Base-by-base conservation (phyloP, 2,113 vertebrate genomes). In the Ivindomyrus marchei region DNA sequence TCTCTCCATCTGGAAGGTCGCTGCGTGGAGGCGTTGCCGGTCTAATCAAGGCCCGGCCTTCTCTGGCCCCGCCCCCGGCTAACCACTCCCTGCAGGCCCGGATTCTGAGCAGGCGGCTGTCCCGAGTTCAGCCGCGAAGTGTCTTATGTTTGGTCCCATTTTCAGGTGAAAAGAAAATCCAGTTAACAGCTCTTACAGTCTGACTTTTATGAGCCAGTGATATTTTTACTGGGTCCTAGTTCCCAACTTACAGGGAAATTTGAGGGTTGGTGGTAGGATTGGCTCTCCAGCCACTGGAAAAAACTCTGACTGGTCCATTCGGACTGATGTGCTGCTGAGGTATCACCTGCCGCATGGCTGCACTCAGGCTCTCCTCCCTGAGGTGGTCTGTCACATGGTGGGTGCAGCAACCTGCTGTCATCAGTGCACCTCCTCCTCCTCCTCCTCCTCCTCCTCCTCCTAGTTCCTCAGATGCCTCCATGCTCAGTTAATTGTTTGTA, bases 1-100 rank as follows among this genome's bases (percentile, higher is more conserved):
- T 91, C 89, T 91, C 90, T 91, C 92, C 92, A 92, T 94, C 93
- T 95, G 94, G 93, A 24, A 90, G 89, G 93, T 94, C 94, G 94
- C 95, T 94, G 92, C 92, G 89, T 92, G 91, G 92, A 90, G 90
- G 92, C 92, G 91, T 91, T 90, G 91, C 90, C 53, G 49, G 47
- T 87, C 27, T 53, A 36, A 87, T 87, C 46, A 87, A 47, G 49
- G 10, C n/a, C 5, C 11, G 6, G 85, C 49, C n/a, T 87, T 52
- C 47, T 31, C 45, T 87, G 47, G 11, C 85, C 49, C 49, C 13
- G n/a, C 85, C 47, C 85, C 85, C 24, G 3, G 49, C 47, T 27
- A 50, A 5, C 9, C 24, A 24, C 46, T 27, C n/a, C 85, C 24
- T 1, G 1, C 45, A 50, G n/a, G 9, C 66, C 66, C 11, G 1